Percentiles rank a stretch among this genome's conserved stretches.
These are phyloP conservation scores for Pristionchus exspectatus DNA, from an alignment of 2,888 invertebrate species.

Conservation along the genomic window DNA sequence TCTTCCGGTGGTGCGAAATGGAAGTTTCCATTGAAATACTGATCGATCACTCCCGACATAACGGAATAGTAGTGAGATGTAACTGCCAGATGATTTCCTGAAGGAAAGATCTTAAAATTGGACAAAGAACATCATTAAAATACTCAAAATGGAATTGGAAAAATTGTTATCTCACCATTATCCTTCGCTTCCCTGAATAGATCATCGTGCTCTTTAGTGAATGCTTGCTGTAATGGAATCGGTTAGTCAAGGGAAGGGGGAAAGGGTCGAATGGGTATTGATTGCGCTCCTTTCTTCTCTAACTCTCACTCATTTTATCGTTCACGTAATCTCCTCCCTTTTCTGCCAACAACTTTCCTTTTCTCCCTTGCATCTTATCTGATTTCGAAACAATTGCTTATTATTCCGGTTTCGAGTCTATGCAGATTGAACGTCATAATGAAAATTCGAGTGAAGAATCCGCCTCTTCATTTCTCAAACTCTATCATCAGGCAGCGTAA, in stretches of 20 bases:
- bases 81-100: slow-evolving; percentile 70
- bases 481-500: too few relatives aligned
- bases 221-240: slow-evolving; percentile 66
- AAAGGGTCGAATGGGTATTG: neutral
- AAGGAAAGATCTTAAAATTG: neutral
- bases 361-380: neutral
- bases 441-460: neutral
- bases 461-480: neutral
- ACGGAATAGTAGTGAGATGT: slow-evolving; percentile 78
- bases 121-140: neutral
- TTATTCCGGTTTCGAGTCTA: neutral
- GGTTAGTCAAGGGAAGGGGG: neutral
- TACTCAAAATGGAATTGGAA: neutral
- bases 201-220: slow-evolving; percentile 71
- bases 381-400: neutral
- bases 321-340: neutral
- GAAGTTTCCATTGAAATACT: slow-evolving; percentile 78
- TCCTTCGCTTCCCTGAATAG: slow-evolving; percentile 73
- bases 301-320: neutral
- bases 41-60: slow-evolving; percentile 77
- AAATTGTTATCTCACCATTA: slow-evolving; percentile 31
- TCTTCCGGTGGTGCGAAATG: slow-evolving; percentile 76
- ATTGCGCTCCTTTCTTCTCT: neutral
- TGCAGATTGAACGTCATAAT: neutral
- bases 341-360: neutral